Evolutionary conservation across 2,113 vertebrate species (phyloP), one percentile per base, ranked within the genome.

Genomic region (Motacilla tschutschensis): DNA sequence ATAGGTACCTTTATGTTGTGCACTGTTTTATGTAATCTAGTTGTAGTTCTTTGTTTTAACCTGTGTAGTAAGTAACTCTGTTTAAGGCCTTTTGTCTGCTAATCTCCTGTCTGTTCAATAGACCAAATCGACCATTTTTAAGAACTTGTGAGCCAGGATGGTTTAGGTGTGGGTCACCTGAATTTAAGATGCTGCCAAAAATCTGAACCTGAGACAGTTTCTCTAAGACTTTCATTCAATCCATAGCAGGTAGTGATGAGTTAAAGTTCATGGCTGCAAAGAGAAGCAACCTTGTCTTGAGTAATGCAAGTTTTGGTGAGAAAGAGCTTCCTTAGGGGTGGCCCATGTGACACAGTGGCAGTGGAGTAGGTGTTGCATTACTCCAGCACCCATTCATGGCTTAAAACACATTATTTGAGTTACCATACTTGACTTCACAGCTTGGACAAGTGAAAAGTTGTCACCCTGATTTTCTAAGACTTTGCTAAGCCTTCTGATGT

Each of bases 111-210:
- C 44, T 19, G 13, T 41, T 58, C 36, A 24, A 24, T 12, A 22
- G 14, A 41, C 7, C 1, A 0, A 0, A 24, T 0, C 0, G 1
- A 12, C 29, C 35, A 57, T 50, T 48, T 66, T 50, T 41, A 79
- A 41, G 24, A 41, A 35, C 25, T 33, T 67, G 24, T 0, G 3
- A 47, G 31, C 35, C 35, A 40, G 12, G 15, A 29, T 41, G 24
- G 15, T 48, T 67, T 48, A 24, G 53, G 35, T 33, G 18, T 9
- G 3, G 12, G 24, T 58, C 0, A 0, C 53, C 63, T 58, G 19
- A 67, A 41, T 67, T 67, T 35, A 58, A 41, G 29, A 18, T 58
- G 43, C 43, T 67, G 24, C 18, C 43, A 41, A 67, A 33, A 79
- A 33, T 41, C 53, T 67, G 53, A 67, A 22, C 29, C 35, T 24